These are phyloP conservation scores for Sus cebifrons DNA, from an alignment of 2,797 vertebrate species.

Conservation along the genomic window DNA sequence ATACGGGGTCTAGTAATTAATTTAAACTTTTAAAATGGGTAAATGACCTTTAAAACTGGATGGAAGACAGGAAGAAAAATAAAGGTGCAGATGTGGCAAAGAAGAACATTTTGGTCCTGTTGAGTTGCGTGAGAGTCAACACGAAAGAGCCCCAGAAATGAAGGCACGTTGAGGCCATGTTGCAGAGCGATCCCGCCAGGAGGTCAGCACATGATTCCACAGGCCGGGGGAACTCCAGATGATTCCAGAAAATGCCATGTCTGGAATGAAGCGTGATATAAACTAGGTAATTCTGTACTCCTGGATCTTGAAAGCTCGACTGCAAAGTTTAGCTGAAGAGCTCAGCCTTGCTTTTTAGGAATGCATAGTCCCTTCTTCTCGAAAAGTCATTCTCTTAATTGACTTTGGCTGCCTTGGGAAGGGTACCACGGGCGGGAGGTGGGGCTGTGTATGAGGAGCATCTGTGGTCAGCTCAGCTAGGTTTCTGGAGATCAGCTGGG, in stretches of 20 bases:
- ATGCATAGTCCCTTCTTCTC: background rate
- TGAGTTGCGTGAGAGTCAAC: background rate
- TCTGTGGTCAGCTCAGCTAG: background rate
- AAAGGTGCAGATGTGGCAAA: background rate
- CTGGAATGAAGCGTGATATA: slow-evolving; percentile 35
- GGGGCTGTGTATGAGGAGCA: background rate
- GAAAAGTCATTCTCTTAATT: background rate
- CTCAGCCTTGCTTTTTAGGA: background rate
- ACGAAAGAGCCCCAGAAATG: background rate
- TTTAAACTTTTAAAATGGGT: background rate
- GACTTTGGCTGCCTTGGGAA: slow-evolving; percentile 11
- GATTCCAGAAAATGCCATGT: background rate
- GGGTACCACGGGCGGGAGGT: fast-evolving
- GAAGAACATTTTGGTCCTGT: background rate
- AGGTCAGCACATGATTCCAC: background rate
- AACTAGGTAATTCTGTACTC: background rate
- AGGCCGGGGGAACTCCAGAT: background rate
- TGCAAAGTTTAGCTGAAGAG: background rate
- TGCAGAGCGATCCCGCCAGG: background rate
- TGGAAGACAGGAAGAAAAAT: background rate
- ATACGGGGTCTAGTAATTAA: background rate
- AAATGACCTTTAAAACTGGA: background rate
- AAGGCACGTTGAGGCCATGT: background rate
- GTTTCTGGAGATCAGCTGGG: background rate
- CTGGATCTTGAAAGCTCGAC: background rate